Percentiles rank a stretch among this genome's conserved stretches.
These are phyloP conservation scores for Lycaon pictus DNA, from an alignment of 2,113 vertebrate species.

Conservation along the genomic window DNA sequence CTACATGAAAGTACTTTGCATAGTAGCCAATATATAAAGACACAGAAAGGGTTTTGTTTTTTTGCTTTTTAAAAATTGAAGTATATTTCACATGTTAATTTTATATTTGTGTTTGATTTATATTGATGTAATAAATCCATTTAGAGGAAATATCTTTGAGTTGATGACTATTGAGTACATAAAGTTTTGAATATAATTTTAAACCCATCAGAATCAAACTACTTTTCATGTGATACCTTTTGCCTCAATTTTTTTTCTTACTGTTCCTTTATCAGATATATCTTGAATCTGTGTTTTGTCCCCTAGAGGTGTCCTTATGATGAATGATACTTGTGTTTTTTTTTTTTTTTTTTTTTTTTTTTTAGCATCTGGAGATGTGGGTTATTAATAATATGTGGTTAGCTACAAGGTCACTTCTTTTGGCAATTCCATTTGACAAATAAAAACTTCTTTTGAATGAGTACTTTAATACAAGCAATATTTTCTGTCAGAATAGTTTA, in stretches of 20 bases:
- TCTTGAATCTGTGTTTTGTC: conserved; percentile 16
- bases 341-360: neutral
- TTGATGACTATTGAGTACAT: neutral
- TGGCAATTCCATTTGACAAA: neutral
- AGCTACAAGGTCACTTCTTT: conserved; percentile 35
- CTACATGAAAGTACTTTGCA: neutral
- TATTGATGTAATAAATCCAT: neutral
- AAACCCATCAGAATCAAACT: neutral
- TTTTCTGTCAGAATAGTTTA: conserved; percentile 13
- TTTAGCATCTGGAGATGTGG: neutral
- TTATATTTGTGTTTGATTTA: conserved; percentile 19
- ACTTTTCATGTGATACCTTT: conserved; percentile 10
- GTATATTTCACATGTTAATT: neutral
- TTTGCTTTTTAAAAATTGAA: neutral
- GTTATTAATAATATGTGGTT: neutral
- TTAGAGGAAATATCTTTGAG: neutral
- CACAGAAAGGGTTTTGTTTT: neutral
- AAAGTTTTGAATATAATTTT: conserved; percentile 42
- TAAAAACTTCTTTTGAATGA: conserved; percentile 46
- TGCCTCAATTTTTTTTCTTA: neutral
- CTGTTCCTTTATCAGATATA: neutral
- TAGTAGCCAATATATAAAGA: neutral
- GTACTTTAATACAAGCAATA: neutral
- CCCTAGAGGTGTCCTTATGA: neutral
- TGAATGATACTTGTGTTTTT: neutral